These are phyloP conservation scores for Phylloscopus whistleri DNA, from an alignment of 2,113 vertebrate genomes.

Conservation along the genomic window DNA sequence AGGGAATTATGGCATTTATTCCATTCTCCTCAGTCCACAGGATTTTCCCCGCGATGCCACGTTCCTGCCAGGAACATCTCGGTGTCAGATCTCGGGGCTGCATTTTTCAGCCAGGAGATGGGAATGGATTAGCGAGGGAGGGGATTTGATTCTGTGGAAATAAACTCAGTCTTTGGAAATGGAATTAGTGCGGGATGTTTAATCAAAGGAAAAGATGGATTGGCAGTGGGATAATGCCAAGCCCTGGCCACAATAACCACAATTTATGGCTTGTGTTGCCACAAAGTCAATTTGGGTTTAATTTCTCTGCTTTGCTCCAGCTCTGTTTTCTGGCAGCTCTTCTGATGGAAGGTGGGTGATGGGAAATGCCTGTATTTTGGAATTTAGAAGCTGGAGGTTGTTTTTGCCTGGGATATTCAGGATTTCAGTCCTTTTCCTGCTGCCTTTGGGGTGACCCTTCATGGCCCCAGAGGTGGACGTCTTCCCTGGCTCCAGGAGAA, in stretches of 20 bases:
- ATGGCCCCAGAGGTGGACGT: accelerated
- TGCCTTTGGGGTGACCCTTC: background rate
- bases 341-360: slow-evolving; percentile 72
- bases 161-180: slow-evolving; percentile 24
- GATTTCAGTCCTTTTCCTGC: background rate
- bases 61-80: background rate
- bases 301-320: slow-evolving; percentile 69
- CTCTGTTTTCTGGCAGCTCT: slow-evolving; percentile 60
- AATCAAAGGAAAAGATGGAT: slow-evolving; percentile 74
- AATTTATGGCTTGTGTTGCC: slow-evolving; percentile 81
- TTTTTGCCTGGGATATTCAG: background rate
- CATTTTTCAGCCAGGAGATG: slow-evolving; percentile 53
- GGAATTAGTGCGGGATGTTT: slow-evolving; percentile 52
- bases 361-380: background rate
- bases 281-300: slow-evolving; percentile 85
- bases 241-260: slow-evolving; percentile 66
- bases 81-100: background rate
- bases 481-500: background rate
- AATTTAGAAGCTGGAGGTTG: background rate
- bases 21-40: background rate
- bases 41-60: accelerated
- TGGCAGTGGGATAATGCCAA: slow-evolving; percentile 58
- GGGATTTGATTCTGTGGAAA: slow-evolving; percentile 76
- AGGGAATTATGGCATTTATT: background rate
- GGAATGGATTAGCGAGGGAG: slow-evolving; percentile 71